phyloP scores from a whole-genome alignment of 2,113 vertebrate genomes.

The Tyto alba region DNA sequence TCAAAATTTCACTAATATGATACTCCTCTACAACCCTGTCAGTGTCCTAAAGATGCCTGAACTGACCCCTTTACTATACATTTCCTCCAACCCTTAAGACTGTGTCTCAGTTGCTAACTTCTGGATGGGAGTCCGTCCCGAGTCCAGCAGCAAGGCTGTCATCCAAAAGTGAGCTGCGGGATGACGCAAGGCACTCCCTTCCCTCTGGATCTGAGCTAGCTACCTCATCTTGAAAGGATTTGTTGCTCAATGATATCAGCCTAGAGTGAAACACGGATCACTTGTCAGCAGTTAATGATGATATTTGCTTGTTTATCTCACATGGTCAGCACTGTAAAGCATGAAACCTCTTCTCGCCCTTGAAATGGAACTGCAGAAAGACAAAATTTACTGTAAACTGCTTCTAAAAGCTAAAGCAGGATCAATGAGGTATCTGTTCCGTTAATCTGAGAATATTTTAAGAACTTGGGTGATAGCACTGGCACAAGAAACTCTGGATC shows the following conservation, averaged over 20 bases:
- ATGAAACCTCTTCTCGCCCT: conserved; percentile 42
- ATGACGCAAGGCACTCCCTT: conserved; percentile 57
- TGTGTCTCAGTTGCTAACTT: conserved; percentile 5
- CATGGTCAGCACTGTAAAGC: conserved; percentile 46
- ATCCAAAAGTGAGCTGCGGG: conserved; percentile 48
- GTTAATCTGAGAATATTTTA: not conserved
- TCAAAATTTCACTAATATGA: not conserved
- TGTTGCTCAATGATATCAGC: conserved; percentile 58
- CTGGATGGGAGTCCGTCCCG: conserved; percentile 3
- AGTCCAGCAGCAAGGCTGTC: conserved; percentile 6
- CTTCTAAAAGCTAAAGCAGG: not conserved
- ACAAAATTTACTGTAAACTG: not conserved
- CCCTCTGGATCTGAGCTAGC: conserved; percentile 38
- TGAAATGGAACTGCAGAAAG: not conserved
- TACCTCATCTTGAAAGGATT: conserved; percentile 75
- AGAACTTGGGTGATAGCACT: not conserved
- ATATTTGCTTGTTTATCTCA: conserved; percentile 61
- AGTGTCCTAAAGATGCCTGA: not conserved
- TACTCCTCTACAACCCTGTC: not conserved
- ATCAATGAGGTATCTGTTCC: not conserved
- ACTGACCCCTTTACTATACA: not conserved
- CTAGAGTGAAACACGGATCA: conserved; percentile 51
- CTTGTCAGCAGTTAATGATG: conserved; percentile 66
- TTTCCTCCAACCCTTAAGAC: not conserved
- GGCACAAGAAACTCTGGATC: not conserved